phyloP scores from a whole-genome alignment of 2,113 vertebrate genomes.

The Psittacula cyanocephala region DNA sequence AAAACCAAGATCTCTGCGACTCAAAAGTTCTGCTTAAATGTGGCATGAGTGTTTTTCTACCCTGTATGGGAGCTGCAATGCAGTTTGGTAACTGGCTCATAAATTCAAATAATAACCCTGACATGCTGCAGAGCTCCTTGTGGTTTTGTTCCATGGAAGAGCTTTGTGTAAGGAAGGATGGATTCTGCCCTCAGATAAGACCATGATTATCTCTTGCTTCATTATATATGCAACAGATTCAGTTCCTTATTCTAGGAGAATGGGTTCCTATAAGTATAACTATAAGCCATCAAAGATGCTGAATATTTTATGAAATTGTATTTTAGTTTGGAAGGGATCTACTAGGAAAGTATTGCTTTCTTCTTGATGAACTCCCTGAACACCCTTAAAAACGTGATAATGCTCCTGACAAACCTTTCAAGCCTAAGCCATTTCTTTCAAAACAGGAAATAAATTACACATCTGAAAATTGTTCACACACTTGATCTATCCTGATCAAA shows the following conservation, averaged over 20 bases:
- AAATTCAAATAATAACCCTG: constrained; percentile 14
- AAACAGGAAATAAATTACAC: constrained; percentile 37
- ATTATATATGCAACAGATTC: constrained; percentile 47
- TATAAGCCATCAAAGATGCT: constrained; percentile 32
- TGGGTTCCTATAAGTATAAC: constrained; percentile 53
- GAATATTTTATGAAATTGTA: constrained; percentile 67
- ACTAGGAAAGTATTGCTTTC: constrained; percentile 38
- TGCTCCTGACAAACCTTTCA: constrained; percentile 61
- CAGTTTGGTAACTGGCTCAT: background rate
- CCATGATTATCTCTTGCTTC: constrained; percentile 27
- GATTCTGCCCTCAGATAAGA: constrained; percentile 26
- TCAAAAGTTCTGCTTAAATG: background rate
- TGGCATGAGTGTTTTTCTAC: background rate
- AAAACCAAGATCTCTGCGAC: background rate
- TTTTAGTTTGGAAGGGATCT: constrained; percentile 36
- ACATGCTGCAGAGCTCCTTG: background rate
- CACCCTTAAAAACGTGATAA: constrained; percentile 50
- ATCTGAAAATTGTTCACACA: constrained; percentile 32
- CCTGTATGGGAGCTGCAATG: background rate
- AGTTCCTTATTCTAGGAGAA: constrained; percentile 30
- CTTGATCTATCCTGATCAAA: constrained; percentile 41
- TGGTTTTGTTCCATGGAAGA: background rate
- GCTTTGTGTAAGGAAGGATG: background rate
- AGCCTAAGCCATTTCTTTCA: constrained; percentile 61
- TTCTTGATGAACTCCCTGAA: constrained; percentile 50